A percentile compares a stretch with the other conserved stretches of the same genome.
phyloP scores from a whole-genome alignment of 2,113 vertebrate species.

The Gallinago paraguaiae region DNA sequence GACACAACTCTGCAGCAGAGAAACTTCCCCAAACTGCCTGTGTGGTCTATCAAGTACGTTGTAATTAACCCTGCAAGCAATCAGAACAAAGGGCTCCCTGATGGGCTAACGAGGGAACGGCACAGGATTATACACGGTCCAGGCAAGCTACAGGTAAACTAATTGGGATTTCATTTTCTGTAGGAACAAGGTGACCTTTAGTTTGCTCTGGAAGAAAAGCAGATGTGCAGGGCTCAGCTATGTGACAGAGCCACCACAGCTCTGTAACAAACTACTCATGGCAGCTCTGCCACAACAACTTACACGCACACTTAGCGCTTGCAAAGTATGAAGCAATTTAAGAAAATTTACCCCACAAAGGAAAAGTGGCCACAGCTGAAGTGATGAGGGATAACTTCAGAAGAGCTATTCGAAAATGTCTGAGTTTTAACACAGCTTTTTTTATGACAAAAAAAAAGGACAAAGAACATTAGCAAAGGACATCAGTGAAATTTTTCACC shows the following conservation, averaged over 20 bases:
- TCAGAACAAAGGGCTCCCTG: slow-evolving; percentile 1
- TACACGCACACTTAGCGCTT: accelerated
- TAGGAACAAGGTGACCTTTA: not conserved
- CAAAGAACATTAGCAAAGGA: not conserved
- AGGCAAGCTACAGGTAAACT: not conserved
- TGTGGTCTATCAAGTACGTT: not conserved
- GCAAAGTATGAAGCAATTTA: not conserved
- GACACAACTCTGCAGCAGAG: not conserved
- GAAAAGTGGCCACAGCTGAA: not conserved
- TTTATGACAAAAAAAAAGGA: not conserved
- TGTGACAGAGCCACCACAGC: not conserved
- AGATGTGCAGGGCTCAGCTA: not conserved
- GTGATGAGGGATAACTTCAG: not conserved
- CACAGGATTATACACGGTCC: not conserved
- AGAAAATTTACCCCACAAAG: not conserved
- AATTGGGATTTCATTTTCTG: not conserved
- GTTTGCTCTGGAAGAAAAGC: not conserved
- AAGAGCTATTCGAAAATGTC: not conserved
- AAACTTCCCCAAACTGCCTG: not conserved
- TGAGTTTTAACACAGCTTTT: not conserved
- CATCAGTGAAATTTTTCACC: not conserved
- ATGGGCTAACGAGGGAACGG: not conserved
- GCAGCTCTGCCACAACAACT: not conserved
- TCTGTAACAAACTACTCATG: not conserved
- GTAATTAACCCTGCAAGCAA: slow-evolving; percentile 5